phyloP scores from a whole-genome alignment of 2,113 vertebrate genomes.

The Craseonycteris thonglongyai region DNA sequence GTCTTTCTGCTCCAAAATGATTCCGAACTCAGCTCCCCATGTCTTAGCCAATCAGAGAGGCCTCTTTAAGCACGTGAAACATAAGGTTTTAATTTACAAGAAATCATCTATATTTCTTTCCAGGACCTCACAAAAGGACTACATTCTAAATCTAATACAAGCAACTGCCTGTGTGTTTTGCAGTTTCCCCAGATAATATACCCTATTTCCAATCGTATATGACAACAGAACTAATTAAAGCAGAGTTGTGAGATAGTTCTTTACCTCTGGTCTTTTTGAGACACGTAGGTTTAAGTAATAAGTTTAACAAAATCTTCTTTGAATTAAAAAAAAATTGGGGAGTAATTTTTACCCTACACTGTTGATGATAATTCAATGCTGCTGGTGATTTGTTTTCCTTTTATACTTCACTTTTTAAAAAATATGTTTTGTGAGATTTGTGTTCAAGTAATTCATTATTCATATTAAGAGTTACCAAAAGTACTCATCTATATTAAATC shows the following conservation, averaged over 20 bases:
- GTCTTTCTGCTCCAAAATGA: slow-evolving; percentile 54
- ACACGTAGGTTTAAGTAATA: not conserved
- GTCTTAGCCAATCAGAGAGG: slow-evolving; percentile 52
- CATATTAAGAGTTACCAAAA: not conserved
- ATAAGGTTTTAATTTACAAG: slow-evolving; percentile 78
- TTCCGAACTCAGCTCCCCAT: slow-evolving; percentile 55
- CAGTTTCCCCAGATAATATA: not conserved
- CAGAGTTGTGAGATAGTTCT: not conserved
- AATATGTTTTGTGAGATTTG: not conserved
- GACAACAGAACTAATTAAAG: not conserved
- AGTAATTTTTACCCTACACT: not conserved
- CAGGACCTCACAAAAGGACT: slow-evolving; percentile 61
- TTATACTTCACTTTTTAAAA: not conserved
- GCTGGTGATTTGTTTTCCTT: not conserved
- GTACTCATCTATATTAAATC: not conserved
- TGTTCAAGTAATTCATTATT: not conserved
- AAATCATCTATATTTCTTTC: slow-evolving; percentile 76
- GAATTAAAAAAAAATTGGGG: not conserved
- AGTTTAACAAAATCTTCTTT: not conserved
- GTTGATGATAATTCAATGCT: not conserved
- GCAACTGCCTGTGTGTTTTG: not conserved
- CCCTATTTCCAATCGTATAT: not conserved
- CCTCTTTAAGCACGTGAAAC: slow-evolving; percentile 61
- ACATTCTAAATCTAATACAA: slow-evolving; percentile 58
- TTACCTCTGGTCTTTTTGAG: not conserved